phyloP scores from a whole-genome alignment of 2,888 invertebrate genomes.

The Spialia ferax region DNA sequence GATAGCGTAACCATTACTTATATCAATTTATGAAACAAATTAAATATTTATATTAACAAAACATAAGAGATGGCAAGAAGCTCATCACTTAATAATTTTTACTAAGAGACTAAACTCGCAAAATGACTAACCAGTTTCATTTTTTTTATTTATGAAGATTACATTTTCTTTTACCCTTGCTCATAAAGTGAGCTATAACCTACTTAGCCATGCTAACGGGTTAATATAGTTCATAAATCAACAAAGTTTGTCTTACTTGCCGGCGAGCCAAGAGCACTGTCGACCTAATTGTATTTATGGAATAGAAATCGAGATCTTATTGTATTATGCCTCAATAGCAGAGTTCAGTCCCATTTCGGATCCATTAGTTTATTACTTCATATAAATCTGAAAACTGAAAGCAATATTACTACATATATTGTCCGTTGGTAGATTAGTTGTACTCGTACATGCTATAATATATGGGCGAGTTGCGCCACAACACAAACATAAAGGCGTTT shows the following conservation, averaged over 20 bases:
- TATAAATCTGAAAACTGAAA: background rate
- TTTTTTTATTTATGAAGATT: constrained; percentile 5
- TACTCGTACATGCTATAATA: background rate
- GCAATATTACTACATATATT: background rate
- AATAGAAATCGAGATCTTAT: constrained; percentile 35
- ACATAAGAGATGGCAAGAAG: too few species aligned
- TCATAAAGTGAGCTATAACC: constrained; percentile 31
- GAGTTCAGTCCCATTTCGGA: constrained; percentile 11
- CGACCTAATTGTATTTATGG: constrained; percentile 37
- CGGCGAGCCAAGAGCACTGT: constrained; percentile 25
- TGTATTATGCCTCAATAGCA: constrained; percentile 29
- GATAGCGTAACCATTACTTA: too few species aligned
- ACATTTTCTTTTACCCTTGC: constrained; percentile 14
- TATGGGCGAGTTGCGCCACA: too few species aligned
- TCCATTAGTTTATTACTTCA: constrained; percentile 24
- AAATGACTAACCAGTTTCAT: too few species aligned
- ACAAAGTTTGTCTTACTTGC: constrained; percentile 38
- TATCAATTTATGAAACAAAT: too few species aligned
- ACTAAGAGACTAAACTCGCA: too few species aligned
- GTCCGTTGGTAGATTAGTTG: background rate
- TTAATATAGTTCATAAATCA: constrained; percentile 39
- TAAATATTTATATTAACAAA: too few species aligned
- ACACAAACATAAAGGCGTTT: too few species aligned
- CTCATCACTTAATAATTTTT: too few species aligned
- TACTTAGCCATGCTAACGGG: constrained; percentile 36